Percentiles rank a stretch among this genome's conserved stretches.
phyloP scores from a whole-genome alignment of 1,140 invertebrate species.

The Heterodera schachtii region DNA sequence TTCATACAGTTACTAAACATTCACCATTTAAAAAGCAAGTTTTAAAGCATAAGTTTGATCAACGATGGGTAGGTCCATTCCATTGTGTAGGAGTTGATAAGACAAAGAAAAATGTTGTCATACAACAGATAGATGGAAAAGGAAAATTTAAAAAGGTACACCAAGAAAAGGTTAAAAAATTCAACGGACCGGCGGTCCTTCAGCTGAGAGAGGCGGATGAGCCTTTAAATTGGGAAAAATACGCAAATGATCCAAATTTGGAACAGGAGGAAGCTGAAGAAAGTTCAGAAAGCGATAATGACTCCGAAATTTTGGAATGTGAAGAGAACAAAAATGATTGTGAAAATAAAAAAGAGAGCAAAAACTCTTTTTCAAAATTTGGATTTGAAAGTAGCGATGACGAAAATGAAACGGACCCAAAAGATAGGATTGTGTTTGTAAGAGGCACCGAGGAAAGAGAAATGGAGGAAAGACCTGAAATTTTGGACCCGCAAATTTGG shows the following conservation, averaged over 20 bases:
- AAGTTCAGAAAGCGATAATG: not conserved
- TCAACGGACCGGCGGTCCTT: not conserved
- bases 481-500: not conserved
- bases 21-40: not conserved
- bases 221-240: no score
- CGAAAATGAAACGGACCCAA: no score
- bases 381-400: not conserved
- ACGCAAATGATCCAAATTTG: no score
- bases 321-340: no score
- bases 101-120: not conserved
- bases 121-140: not conserved
- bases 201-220: not conserved
- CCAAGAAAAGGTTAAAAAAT: not conserved
- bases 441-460: not conserved
- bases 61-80: not conserved
- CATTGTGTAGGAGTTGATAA: not conserved
- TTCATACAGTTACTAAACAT: not conserved
- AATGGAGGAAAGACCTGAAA: not conserved
- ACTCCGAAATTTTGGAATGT: not conserved
- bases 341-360: not conserved
- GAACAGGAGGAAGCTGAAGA: not conserved
- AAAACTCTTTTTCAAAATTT: not conserved
- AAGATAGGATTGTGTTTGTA: not conserved
- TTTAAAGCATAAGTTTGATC: constrained; percentile 1
- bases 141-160: constrained; percentile 1